Conservation (phyloP, 2,113 vertebrate genomes). For the Pterocles orientalis region DNA sequence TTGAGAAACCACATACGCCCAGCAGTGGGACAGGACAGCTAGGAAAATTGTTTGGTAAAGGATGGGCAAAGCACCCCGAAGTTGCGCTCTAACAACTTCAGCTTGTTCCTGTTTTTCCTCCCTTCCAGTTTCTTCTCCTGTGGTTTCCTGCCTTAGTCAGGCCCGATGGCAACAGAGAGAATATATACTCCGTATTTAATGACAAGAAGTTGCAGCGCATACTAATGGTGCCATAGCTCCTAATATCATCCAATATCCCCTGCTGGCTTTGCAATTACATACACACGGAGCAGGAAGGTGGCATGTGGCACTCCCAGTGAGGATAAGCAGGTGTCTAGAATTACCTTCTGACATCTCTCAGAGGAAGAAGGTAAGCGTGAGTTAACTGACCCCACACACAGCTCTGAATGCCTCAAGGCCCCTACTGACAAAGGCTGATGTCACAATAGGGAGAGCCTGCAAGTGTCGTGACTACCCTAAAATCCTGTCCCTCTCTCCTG, state of each 20-base stretch:
- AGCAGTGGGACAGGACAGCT: neutral
- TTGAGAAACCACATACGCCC: neutral
- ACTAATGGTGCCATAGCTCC: slow-evolving; percentile 62
- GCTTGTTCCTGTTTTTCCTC: neutral
- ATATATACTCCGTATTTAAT: slow-evolving; percentile 5
- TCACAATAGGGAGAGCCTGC: neutral
- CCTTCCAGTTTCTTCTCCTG: neutral
- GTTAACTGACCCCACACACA: slow-evolving; percentile 38
- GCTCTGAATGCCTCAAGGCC: neutral
- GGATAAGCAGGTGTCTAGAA: slow-evolving; percentile 68
- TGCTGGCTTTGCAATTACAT: slow-evolving; percentile 65
- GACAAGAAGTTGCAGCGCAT: slow-evolving; percentile 44
- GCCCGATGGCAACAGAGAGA: slow-evolving; percentile 36
- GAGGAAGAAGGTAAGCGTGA: slow-evolving; percentile 51
- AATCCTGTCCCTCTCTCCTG: neutral
- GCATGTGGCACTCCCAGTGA: slow-evolving; percentile 59
- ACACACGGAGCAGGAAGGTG: slow-evolving; percentile 56
- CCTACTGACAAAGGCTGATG: slow-evolving; percentile 15
- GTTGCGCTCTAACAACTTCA: neutral
- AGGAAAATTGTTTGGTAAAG: neutral
- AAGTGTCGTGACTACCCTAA: neutral
- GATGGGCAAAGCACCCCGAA: neutral
- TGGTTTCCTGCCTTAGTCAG: neutral
- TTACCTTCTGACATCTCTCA: slow-evolving; percentile 59
- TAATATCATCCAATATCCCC: slow-evolving; percentile 68